Evolutionary conservation across 2,888 invertebrate species (phyloP).

Genomic region (Monochamus alternatus): DNA sequence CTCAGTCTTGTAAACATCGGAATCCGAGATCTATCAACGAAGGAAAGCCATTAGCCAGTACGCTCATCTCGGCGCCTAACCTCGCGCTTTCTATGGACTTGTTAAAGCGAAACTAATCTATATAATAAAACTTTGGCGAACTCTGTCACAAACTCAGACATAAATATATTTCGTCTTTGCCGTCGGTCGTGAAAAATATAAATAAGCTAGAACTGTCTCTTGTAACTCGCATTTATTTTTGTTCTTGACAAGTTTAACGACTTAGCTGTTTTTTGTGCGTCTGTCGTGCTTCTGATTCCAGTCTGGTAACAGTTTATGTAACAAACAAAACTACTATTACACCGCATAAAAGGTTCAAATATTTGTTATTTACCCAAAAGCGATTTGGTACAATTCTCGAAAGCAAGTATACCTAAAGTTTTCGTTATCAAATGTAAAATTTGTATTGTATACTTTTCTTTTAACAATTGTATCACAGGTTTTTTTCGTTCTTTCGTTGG

Average conservation of each 20-base stretch:
- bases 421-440: no score
- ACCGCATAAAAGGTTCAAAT: not conserved
- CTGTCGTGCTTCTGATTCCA: not conserved
- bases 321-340: not conserved
- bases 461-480: no score
- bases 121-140: slow-evolving; percentile 7
- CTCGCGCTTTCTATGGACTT: not conserved
- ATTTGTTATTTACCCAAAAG: no score
- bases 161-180: slow-evolving; percentile 7
- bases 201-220: not conserved
- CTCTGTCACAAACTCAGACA: not conserved
- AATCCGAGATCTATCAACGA: not conserved
- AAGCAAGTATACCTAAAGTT: no score
- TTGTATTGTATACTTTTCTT: no score
- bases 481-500: no score
- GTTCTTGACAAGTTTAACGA: not conserved
- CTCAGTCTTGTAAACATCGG: not conserved
- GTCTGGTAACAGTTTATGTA: not conserved
- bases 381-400: no score
- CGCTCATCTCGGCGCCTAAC: not conserved
- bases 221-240: slow-evolving; percentile 7
- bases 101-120: slow-evolving; percentile 11
- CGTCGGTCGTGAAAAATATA: slow-evolving; percentile 1
- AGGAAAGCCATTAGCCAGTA: not conserved
- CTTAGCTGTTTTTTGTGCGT: not conserved